A percentile compares a stretch with the other conserved stretches of the same genome.
These are phyloP conservation scores for Eubasilissa regina DNA, from an alignment of 1,140 invertebrate species.

Conservation along the genomic window DNA sequence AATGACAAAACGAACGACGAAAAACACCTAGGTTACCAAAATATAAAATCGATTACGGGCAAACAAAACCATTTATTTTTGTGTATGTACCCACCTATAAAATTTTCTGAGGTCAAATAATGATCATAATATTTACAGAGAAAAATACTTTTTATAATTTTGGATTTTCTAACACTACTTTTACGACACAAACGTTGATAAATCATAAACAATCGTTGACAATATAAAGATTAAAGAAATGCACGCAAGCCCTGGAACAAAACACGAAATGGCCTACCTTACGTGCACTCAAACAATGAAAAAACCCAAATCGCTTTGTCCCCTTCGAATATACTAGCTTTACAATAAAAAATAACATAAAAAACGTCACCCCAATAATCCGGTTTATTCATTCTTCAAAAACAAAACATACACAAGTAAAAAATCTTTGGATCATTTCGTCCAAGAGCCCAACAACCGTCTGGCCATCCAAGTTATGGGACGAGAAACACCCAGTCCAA, in stretches of 20 bases:
- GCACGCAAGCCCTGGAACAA: slow-evolving; percentile 27
- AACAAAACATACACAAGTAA: slow-evolving; percentile 28
- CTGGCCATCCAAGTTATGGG: not conserved
- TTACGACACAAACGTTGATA: slow-evolving; percentile 1
- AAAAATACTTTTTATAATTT: no score
- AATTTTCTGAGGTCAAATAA: slow-evolving; percentile 18
- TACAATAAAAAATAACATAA: not conserved
- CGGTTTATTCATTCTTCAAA: slow-evolving; percentile 37
- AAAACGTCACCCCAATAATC: slow-evolving; percentile 19
- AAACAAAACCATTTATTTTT: slow-evolving; percentile 40
- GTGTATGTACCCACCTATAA: slow-evolving; percentile 4
- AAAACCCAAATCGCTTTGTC: slow-evolving; percentile 7
- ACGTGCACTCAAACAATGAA: slow-evolving; percentile 35
- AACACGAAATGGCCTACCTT: slow-evolving; percentile 43
- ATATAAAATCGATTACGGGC: slow-evolving; percentile 40
- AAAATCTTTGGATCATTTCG: slow-evolving; percentile 20
- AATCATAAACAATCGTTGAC: slow-evolving; percentile 29
- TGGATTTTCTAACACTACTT: not conserved
- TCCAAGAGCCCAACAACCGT: slow-evolving; percentile 12
- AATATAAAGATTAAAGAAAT: slow-evolving; percentile 19
- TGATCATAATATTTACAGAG: not conserved
- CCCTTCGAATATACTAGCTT: not conserved
- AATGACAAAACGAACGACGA: not conserved
- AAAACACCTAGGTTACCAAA: slow-evolving; percentile 34
- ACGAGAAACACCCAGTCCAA: not conserved